Base-by-base conservation (phyloP, 2,797 vertebrate species). In the Miichthys miiuy region DNA sequence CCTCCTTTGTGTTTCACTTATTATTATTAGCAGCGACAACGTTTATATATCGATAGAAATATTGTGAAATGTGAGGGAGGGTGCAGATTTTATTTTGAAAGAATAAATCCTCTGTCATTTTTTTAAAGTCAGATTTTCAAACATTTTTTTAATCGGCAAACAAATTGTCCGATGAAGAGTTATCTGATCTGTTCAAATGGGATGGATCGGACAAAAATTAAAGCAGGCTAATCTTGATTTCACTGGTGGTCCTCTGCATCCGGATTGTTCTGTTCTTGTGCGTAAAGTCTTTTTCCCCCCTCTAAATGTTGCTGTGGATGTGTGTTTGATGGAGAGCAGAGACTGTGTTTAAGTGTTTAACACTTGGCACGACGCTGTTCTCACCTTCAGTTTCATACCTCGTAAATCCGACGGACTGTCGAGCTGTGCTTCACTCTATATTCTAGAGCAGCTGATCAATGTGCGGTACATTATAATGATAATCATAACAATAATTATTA, bases 261-360 rank as follows among this genome's bases (percentile, higher is more conserved):
- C 23, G 13, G n/a, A 18, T 23, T 21, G 50, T 34, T 79, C 25
- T 52, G 10, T 16, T 50, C 21, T 55, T 30, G 25, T n/a, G 42
- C 10, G 30, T 1, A 44, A 54, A 44, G 20, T 30, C 8, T 18
- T 30, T 38, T 7, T 20, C 30, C 30, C 27, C 18, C 30, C n/a
- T 51, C 4, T 12, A 11, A 21, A 71, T 18, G 47, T 57, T 30
- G 2, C 5, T 38, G 46, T 14, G 47, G 38, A 52, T 17, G 73
- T 85, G 86, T 65, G 67, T 5, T 75, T 85, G 87, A 87, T 44
- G 77, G 68, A 82, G 61, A 87, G 68, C 91, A 89, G 87, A 63
- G n/a, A 30, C 23, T 23, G 38, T 46, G 42, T 74, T 47, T 6
- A 51, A 72, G 74, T 68, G 75, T 82, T 80, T 72, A 78, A 79